phyloP scores from a whole-genome alignment of 1,140 invertebrate species.

The Theocolax elegans region DNA sequence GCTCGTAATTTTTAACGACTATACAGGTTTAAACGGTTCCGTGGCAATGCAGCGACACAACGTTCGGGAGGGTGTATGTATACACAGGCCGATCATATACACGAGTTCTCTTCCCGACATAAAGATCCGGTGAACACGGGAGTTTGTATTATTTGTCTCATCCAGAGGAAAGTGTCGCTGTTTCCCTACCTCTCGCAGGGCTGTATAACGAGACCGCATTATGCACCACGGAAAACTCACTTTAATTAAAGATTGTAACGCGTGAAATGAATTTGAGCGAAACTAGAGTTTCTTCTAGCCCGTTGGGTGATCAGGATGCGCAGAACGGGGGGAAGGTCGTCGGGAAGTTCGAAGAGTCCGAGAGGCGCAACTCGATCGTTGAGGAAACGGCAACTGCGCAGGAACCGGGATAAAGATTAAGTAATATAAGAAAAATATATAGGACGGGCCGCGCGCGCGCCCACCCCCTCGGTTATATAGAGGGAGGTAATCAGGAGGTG shows the following conservation, averaged over 20 bases:
- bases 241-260: slow-evolving; percentile 63
- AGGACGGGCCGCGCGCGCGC: neutral
- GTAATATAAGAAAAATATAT: slow-evolving; percentile 2
- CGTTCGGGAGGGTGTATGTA: no score
- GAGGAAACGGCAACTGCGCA: neutral
- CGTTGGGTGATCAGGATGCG: neutral
- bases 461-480: no score
- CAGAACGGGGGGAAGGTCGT: neutral
- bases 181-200: neutral
- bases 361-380: neutral
- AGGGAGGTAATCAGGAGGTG: no score
- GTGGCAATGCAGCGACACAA: slow-evolving; percentile 34
- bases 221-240: slow-evolving; percentile 54
- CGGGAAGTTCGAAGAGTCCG: no score
- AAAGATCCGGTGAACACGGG: no score
- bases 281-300: slow-evolving; percentile 9
- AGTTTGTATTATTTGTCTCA: no score
- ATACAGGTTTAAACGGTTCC: slow-evolving; percentile 45
- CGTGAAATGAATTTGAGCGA: slow-evolving; percentile 57
- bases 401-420: slow-evolving; percentile 1
- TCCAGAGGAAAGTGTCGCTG: neutral
- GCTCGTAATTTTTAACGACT: slow-evolving; percentile 55
- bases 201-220: slow-evolving; percentile 56
- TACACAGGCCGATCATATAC: no score
- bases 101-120: no score